Evolutionary conservation across 2,888 invertebrate genomes (phyloP), one percentile per base, ranked within the genome.

Genomic region (Melinaea menophilus): DNA sequence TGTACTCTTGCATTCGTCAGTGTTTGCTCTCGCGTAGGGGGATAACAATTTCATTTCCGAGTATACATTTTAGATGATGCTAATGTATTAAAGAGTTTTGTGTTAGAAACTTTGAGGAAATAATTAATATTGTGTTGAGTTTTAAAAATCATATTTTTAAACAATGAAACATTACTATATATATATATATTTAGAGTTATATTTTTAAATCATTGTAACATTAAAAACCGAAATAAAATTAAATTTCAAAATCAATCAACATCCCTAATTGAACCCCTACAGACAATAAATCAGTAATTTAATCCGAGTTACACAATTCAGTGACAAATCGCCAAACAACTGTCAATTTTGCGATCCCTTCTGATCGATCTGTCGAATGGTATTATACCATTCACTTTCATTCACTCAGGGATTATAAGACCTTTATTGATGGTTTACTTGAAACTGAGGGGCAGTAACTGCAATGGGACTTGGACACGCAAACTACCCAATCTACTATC

Each of bases 1-100:
- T 76, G 76, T 75, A 76, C 73, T 76, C 77, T 74, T 81, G 85
- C 83, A 81, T 74, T 79, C 76, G 76, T 76, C 75, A 79, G 73
- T 79, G 77, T 84, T 80, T 85, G 79, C 79, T 75, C 75, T 74
- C 73, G 68, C 62, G 65, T 63, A 55, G 69, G 72, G 74, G 76
- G 70, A 74, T 73, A 70, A 75, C 71, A 72, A 74, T 73, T 73
- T 69, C 66, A 69, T 71, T 66, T 64, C 56, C 48, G 64, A 67
- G 47, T 58, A 58, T 71, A 69, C 68, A 71, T 66, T 69, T 68
- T 67, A 65, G 58, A 69, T 69, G 68, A 70, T 58, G 56, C 56
- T 64, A 66, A 67, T 64, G 61, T 66, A 69, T 67, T 59, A 56
- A 65, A 54, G 59, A 57, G 54, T 57, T 62, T 62, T 59, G 45